Evolutionary conservation across 2,888 invertebrate species (phyloP).

Genomic region (Hanleya hanleyi): DNA sequence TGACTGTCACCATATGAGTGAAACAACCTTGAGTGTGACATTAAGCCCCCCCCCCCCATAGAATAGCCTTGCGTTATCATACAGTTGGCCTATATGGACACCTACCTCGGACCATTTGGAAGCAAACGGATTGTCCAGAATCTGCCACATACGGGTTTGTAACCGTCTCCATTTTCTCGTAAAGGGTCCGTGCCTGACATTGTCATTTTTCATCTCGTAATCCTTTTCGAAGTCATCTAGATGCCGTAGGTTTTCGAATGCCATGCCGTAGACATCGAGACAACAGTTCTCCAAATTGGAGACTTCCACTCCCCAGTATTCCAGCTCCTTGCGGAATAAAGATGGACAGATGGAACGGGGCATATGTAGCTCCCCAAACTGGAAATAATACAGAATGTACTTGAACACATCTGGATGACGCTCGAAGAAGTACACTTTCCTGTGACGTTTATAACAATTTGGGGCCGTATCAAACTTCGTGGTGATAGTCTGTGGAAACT

Average conservation of each 20-base stretch:
- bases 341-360: neutral
- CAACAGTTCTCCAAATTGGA: neutral
- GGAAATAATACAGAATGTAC: neutral
- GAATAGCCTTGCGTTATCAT: no score
- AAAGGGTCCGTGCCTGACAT: neutral
- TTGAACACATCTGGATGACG: neutral
- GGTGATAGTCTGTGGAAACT: neutral
- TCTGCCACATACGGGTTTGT: neutral
- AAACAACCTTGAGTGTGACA: no score
- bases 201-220: neutral
- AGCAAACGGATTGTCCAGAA: neutral
- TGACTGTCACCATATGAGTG: no score
- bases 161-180: neutral
- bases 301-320: neutral
- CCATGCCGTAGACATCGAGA: conserved; percentile 1
- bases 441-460: neutral
- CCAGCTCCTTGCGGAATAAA: neutral
- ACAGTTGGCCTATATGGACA: no score
- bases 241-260: neutral
- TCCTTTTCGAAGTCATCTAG: neutral
- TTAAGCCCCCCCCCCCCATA: no score
- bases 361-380: conserved; percentile 3
- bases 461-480: neutral
- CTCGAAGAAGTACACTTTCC: neutral
- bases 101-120: conserved; percentile 1